Evolutionary conservation across 2,888 invertebrate genomes (phyloP), one percentile per base, ranked within the genome.

Genomic region (Hemicrepidius hirtus): DNA sequence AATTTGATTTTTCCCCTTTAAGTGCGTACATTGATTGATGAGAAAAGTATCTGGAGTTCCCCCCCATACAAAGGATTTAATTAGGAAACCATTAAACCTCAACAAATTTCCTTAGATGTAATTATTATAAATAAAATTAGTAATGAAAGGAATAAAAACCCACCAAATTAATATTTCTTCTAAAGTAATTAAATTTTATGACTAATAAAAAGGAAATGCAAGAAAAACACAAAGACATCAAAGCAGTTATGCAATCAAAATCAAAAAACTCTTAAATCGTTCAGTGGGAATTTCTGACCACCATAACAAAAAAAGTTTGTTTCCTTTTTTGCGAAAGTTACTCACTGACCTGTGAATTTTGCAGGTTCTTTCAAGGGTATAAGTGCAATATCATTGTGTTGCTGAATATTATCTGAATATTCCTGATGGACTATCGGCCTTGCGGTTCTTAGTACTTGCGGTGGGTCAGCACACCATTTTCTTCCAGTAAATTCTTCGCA

Each of bases 371-470:
- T 83, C 60, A 90, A 75, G 68, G 87, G 86, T 28, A 90, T 80
- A 35, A 90, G 75, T 0, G 88, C 89, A n/a, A 90, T 88, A 76
- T 90, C 90, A 72, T 86, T 79, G 68, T 84, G 81, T 69, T 85
- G 84, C 12, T 74, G 63, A 1, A 24, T 20, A 70, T 81, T 78
- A 13, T 72, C 74, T 4, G 79, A 77, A 81, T 89, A 89, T 0
- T 84, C 81, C 0, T 84, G 84, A 76, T 90, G 88, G 0, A 87
- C 81, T 44, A 87, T 86, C 40, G 82, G 82, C 64, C 82, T 82
- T 65, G 86, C 86, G 3, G 88, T 86, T 18, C 84, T 82, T n/a
- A 88, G 83, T 37, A 84, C 81, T 57, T 86, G 79, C 0, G 84
- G 82, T 1, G 85, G 84, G 0, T 87, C 85, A 0, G 87, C 87